Conservation (phyloP, 2,113 vertebrate species). For the Nematolebias whitei region DNA sequence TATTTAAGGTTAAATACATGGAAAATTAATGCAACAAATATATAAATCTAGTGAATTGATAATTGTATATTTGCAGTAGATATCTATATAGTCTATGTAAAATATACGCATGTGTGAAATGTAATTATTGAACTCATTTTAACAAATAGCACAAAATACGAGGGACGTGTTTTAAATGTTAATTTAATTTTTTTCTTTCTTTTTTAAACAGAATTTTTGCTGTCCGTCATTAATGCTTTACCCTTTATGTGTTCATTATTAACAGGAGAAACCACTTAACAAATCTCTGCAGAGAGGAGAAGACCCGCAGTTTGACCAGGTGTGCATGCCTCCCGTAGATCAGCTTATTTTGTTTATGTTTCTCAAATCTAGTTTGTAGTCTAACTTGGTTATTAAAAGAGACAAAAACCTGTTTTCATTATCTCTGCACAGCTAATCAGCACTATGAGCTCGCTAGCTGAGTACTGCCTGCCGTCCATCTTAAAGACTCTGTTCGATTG, state of each 20-base stretch:
- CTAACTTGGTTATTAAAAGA: constrained; percentile 1
- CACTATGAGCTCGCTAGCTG: constrained; percentile 96
- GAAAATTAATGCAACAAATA: no score
- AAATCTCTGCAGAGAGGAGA: constrained; percentile 98
- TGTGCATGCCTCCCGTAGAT: constrained; percentile 67
- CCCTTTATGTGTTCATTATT: constrained; percentile 26
- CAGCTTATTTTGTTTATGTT: not conserved
- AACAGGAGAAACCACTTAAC: constrained; percentile 94
- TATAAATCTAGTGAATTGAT: not conserved
- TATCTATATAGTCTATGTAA: not conserved
- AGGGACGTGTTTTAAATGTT: no score
- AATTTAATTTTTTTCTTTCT: not conserved
- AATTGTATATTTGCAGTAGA: not conserved
- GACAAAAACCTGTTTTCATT: not conserved
- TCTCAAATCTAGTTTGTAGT: not conserved
- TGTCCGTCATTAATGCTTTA: not conserved
- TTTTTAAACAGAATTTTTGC: not conserved
- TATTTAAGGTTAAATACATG: not conserved
- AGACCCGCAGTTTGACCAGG: constrained; percentile 98
- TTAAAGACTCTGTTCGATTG: constrained; percentile 96
- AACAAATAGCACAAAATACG: no score
- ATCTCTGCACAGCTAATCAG: constrained; percentile 86
- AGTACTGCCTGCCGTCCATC: constrained; percentile 97
- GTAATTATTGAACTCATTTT: no score
- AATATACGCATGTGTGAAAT: not conserved